A percentile compares a stretch with the other conserved stretches of the same genome.
Evolutionary conservation across 2,113 vertebrate genomes (phyloP).

Genomic region (Heptranchias perlo): DNA sequence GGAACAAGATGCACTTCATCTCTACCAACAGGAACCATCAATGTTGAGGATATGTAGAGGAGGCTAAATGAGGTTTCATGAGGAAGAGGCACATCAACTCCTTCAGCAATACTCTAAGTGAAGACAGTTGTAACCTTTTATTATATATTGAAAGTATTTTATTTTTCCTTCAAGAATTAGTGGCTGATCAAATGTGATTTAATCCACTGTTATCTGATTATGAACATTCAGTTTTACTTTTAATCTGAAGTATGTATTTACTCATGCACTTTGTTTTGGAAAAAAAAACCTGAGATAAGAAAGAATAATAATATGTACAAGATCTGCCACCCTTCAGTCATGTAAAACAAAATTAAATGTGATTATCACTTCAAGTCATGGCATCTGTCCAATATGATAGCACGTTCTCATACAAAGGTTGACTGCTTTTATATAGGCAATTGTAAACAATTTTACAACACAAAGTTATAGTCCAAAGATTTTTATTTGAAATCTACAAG

Average conservation of each 20-base stretch:
- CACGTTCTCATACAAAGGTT: neutral
- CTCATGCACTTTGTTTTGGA: neutral
- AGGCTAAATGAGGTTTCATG: neutral
- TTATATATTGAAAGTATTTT: neutral
- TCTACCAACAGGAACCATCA: neutral
- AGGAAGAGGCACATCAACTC: neutral
- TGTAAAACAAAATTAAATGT: neutral
- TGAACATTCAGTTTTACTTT: neutral
- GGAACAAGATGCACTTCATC: neutral
- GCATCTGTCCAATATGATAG: neutral
- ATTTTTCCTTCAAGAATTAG: neutral
- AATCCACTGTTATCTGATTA: neutral
- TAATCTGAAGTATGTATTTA: neutral
- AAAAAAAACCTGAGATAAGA: neutral
- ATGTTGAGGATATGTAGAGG: neutral
- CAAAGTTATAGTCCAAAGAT: too few species aligned
- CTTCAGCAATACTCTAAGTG: neutral
- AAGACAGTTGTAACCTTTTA: neutral
- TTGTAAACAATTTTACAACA: too few species aligned
- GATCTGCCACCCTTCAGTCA: neutral
- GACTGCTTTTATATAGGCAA: neutral
- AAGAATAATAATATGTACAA: neutral
- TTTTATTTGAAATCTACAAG: too few species aligned
- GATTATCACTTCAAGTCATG: neutral
- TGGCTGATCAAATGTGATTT: neutral